Percentiles rank a stretch among this genome's conserved stretches.
Conservation (phyloP, 2,797 vertebrate species). For the Rhinogobio ventralis region DNA sequence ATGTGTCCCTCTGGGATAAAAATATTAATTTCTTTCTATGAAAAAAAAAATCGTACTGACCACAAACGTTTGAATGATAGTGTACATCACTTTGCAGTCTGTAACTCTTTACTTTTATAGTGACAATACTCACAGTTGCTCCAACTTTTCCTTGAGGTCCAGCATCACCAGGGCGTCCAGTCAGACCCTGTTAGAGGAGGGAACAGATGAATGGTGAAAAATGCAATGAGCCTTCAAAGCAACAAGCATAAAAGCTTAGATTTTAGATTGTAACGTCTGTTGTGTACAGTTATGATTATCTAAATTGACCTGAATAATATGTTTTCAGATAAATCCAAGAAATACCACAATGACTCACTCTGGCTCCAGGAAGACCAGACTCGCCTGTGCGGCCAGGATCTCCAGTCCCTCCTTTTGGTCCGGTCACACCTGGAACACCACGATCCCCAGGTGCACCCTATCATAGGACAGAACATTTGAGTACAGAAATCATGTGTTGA, state of each 20-base stretch:
- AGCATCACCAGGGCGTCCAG: slow-evolving; percentile 94
- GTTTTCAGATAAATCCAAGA: background rate
- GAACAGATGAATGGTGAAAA: slow-evolving; percentile 15
- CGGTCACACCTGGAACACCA: slow-evolving; percentile 87
- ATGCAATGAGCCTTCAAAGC: background rate
- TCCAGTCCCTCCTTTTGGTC: slow-evolving; percentile 89
- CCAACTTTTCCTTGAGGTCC: slow-evolving; percentile 98
- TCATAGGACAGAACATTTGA: slow-evolving; percentile 10
- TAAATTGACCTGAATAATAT: background rate
- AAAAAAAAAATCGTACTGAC: background rate
- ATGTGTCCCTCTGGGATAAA: background rate
- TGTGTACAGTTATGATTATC: background rate
- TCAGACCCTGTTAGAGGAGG: slow-evolving; percentile 85
- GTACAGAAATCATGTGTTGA: background rate
- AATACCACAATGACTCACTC: slow-evolving; percentile 79
- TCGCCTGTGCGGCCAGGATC: slow-evolving; percentile 95
- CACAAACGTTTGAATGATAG: background rate
- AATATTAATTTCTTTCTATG: background rate
- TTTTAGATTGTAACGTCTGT: background rate
- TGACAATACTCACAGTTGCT: slow-evolving; percentile 84
- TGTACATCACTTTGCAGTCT: background rate
- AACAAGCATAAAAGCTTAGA: background rate
- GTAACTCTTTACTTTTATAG: background rate
- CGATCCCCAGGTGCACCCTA: slow-evolving; percentile 95
- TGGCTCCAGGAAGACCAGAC: slow-evolving; percentile 92